These are phyloP conservation scores for Tipula vernalis DNA, from an alignment of 2,888 invertebrate species.

Conservation along the genomic window DNA sequence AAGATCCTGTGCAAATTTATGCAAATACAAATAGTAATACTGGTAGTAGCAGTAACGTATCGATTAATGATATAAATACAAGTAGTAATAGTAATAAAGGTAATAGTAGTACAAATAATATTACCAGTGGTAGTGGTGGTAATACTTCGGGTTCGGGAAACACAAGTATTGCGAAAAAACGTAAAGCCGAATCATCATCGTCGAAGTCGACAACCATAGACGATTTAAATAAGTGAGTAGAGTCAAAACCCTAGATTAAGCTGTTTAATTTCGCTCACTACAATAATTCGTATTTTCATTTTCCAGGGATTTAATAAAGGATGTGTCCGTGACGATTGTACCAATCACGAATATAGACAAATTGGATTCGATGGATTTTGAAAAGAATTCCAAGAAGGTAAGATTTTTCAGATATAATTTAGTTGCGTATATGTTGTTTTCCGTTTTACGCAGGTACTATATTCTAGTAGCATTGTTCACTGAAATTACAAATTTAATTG, in stretches of 20 bases:
- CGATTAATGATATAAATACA: slow-evolving; percentile 13
- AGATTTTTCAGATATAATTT: neutral
- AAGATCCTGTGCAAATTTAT: neutral
- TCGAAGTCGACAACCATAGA: slow-evolving; percentile 20
- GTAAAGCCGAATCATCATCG: slow-evolving; percentile 27
- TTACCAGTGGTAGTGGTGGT: neutral
- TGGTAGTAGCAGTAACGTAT: neutral
- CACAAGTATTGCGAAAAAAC: slow-evolving; percentile 25
- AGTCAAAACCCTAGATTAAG: neutral
- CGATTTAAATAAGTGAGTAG: slow-evolving; percentile 29
- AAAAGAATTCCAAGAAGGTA: slow-evolving; percentile 19
- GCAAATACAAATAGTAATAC: neutral
- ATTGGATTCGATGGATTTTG: slow-evolving; percentile 29
- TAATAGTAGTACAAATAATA: neutral
- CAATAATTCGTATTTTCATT: slow-evolving; percentile 12
- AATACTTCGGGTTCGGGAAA: neutral
- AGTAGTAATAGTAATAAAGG: neutral
- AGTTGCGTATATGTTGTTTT: too few relatives aligned
- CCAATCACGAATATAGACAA: slow-evolving; percentile 26
- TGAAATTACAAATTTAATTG: too few relatives aligned
- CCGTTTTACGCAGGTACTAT: too few relatives aligned
- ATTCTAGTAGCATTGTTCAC: too few relatives aligned
- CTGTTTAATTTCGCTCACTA: neutral
- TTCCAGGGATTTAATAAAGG: slow-evolving; percentile 33
- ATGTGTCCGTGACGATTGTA: slow-evolving; percentile 32